Evolutionary conservation across 2,888 invertebrate species (phyloP).

Genomic region (Dasypogon diadema): DNA sequence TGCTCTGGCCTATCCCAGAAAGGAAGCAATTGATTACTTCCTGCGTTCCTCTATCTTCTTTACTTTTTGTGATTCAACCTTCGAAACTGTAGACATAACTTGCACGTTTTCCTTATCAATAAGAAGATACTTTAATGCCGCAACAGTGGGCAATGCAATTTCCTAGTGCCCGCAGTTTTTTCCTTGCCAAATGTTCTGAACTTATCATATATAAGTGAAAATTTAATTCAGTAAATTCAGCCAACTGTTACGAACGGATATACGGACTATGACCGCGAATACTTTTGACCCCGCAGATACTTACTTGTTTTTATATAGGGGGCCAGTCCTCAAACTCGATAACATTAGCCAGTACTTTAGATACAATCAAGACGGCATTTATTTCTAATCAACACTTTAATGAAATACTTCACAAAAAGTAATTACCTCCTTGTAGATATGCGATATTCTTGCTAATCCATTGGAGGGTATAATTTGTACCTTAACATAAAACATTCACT

Average conservation of each 20-base stretch:
- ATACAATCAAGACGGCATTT: neutral
- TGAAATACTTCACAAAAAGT: neutral
- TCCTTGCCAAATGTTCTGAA: neutral
- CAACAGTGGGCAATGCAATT: too few relatives aligned
- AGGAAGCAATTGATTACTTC: neutral
- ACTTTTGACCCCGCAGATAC: neutral
- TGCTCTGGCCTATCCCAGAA: neutral
- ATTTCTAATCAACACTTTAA: neutral
- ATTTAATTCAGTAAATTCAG: slow-evolving; percentile 5
- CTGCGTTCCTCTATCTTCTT: neutral
- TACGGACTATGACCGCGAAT: neutral
- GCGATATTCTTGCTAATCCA: neutral
- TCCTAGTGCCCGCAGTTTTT: neutral
- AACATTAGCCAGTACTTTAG: neutral
- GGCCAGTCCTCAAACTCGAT: neutral
- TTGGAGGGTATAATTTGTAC: neutral
- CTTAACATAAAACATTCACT: too few relatives aligned
- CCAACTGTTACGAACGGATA: slow-evolving; percentile 32
- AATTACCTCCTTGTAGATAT: neutral
- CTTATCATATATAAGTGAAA: neutral
- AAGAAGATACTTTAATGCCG: too few relatives aligned
- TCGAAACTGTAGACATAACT: too few relatives aligned
- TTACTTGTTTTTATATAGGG: neutral
- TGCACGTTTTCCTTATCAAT: too few relatives aligned
- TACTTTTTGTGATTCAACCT: too few relatives aligned